Evolutionary conservation across 2,113 vertebrate species (phyloP).

Genomic region (Passer montanus): DNA sequence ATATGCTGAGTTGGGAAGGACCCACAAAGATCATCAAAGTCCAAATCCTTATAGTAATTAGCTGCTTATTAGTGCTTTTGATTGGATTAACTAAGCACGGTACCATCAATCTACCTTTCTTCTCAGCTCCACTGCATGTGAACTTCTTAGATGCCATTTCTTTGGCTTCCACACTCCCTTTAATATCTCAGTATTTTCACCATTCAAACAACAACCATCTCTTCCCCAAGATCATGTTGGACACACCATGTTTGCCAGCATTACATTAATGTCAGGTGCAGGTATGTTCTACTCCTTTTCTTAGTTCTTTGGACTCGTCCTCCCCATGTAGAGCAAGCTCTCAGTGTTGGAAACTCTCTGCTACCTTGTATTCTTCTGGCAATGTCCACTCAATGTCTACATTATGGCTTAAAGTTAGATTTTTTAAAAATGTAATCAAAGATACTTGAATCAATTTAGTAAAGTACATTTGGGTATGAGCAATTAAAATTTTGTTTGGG

Average conservation of each 20-base stretch:
- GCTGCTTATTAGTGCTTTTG: background rate
- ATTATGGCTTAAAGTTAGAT: background rate
- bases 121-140: background rate
- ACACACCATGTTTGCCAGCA: background rate
- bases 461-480: background rate
- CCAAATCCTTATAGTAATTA: background rate
- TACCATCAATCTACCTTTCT: background rate
- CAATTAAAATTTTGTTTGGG: background rate
- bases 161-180: background rate
- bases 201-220: background rate
- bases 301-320: background rate
- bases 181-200: background rate
- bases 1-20: background rate
- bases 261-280: background rate
- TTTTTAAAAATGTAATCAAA: background rate
- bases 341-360: background rate
- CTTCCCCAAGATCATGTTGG: background rate
- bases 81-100: background rate
- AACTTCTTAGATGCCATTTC: background rate
- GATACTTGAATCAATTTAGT: background rate
- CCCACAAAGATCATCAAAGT: background rate
- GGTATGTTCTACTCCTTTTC: background rate
- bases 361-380: background rate
- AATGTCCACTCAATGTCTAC: accelerated
- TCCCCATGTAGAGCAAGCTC: background rate